Evolutionary conservation across 2,797 vertebrate genomes (phyloP).

Genomic region (Poliocrania exsul): DNA sequence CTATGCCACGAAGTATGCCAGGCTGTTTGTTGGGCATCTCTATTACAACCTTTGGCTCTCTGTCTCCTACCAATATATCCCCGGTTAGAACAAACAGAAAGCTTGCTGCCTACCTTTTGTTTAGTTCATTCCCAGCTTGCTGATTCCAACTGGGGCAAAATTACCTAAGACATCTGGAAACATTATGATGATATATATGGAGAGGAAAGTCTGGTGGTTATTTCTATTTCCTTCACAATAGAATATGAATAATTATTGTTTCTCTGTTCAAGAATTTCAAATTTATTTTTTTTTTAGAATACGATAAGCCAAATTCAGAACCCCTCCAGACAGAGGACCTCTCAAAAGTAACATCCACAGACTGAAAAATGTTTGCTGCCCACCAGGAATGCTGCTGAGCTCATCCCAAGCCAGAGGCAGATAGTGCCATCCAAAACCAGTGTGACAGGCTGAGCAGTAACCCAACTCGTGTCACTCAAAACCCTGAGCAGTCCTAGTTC

Average conservation of each 20-base stretch:
- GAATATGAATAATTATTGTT: neutral
- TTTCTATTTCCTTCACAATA: neutral
- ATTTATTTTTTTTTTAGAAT: neutral
- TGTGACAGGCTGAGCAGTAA: neutral
- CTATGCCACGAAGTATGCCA: neutral
- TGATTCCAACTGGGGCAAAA: neutral
- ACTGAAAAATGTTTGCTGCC: rapidly evolving
- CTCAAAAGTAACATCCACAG: neutral
- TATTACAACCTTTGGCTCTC: neutral
- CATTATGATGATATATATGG: neutral
- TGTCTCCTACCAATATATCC: neutral
- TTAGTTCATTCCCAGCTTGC: neutral
- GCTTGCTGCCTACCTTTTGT: neutral
- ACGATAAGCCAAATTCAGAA: neutral
- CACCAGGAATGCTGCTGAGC: neutral
- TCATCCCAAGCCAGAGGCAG: neutral
- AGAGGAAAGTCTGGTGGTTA: neutral
- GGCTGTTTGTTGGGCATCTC: neutral
- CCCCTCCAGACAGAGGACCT: neutral
- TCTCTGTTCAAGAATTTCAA: neutral
- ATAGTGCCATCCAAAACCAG: neutral
- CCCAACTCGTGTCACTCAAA: neutral
- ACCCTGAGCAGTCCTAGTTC: neutral
- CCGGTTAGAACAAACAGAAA: neutral
- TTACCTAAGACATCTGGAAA: neutral